Base-by-base conservation (phyloP, 2,113 vertebrate genomes). In the Gopherus flavomarginatus region DNA sequence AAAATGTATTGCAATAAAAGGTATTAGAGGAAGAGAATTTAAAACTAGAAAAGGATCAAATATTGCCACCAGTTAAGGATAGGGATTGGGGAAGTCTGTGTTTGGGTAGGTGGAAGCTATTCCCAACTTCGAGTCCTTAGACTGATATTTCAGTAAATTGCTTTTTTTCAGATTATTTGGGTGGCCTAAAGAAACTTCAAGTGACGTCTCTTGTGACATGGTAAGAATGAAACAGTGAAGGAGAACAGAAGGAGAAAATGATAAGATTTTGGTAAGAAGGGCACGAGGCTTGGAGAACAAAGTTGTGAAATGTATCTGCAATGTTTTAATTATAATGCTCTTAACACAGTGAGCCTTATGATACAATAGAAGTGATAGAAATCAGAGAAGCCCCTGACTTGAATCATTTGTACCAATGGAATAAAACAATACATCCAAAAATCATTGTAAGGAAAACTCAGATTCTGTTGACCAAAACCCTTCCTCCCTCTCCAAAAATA, bases 291-390 rank as follows among this genome's bases (percentile, higher is more conserved):
- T 86, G 10, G 79, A 65, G 90, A 88, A 9, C 75, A 54, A 27
- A 52, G 13, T 26, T 38, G n/a, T 38, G 35, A 38, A 22, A 22
- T 16, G 9, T 72, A 72, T n/a, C 52, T 31, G 27, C 27, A 31
- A 7, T 11, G 5, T 50, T 86, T 14, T 50, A 94, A 94, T 95
- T 91, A 91, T 93, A 92, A 91, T 26, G 81, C 31, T n/a, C 35
- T 69, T 69, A n/a, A n/a, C 65, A 16, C 14, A 80, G 89, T 29
- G 26, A 57, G 42, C 53, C 86, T 77, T 90, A 38, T 82, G 42
- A 47, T 78, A 78, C 42, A 75, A 29, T 44, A 44, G 26, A 78
- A 26, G 12, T 44, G 19, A 77, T 44, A 77, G 42, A 44, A 77
- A 44, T 47, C 42, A 47, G 26, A 78, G 26, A 47, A 44, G 42